phyloP scores from a whole-genome alignment of 2,888 invertebrate genomes.

The Panzeria rudis region DNA sequence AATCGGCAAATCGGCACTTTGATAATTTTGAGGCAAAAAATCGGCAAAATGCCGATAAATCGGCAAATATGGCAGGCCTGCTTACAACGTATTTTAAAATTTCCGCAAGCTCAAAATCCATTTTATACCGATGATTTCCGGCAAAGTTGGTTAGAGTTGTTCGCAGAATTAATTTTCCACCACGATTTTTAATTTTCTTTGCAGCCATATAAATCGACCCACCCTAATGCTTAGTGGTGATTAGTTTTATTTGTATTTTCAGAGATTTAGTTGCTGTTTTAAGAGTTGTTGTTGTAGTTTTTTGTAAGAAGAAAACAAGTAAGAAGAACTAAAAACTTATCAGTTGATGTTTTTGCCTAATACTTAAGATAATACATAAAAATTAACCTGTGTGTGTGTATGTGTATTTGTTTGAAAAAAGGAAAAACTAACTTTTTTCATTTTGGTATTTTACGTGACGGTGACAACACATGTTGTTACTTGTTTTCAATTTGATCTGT shows the following conservation, averaged over 20 bases:
- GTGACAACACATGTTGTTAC: slow-evolving; percentile 69
- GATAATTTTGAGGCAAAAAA: too few relatives aligned
- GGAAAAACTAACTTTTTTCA: background rate
- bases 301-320: background rate
- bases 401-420: background rate
- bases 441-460: slow-evolving; percentile 53
- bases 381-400: background rate
- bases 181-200: too few relatives aligned
- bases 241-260: slow-evolving; percentile 46
- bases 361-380: background rate
- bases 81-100: too few relatives aligned
- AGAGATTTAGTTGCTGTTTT: slow-evolving; percentile 28
- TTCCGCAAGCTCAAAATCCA: too few relatives aligned
- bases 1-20: too few relatives aligned
- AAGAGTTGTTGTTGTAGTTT: background rate
- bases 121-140: too few relatives aligned
- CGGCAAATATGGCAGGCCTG: too few relatives aligned
- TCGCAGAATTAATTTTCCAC: too few relatives aligned
- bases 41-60: too few relatives aligned
- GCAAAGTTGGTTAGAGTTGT: too few relatives aligned
- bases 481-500: slow-evolving; percentile 63
- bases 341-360: slow-evolving; percentile 13
- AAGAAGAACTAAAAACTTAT: slow-evolving; percentile 4
- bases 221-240: slow-evolving; percentile 4
- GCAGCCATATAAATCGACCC: too few relatives aligned